Evolutionary conservation across 2,797 vertebrate genomes (phyloP).

Genomic region (Steatocranus sp.): DNA sequence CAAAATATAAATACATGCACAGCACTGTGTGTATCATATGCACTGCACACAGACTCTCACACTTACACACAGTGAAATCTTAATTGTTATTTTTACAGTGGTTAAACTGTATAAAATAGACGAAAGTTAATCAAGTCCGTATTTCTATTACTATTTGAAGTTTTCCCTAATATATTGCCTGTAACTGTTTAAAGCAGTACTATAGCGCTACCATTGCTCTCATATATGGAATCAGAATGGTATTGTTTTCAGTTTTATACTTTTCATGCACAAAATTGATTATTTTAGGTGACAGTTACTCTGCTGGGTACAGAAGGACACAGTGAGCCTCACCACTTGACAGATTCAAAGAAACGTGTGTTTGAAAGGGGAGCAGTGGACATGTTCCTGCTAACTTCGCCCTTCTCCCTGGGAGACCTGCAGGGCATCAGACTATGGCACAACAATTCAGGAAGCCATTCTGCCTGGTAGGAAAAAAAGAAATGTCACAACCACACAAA

Average conservation of each 20-base stretch:
- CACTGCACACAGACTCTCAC: neutral
- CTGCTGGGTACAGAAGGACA: conserved; percentile 81
- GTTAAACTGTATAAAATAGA: neutral
- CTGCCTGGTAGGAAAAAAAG: conserved; percentile 78
- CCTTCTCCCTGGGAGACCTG: conserved; percentile 85
- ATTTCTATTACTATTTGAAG: neutral
- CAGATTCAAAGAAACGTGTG: conserved; percentile 72
- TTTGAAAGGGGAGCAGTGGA: conserved; percentile 88
- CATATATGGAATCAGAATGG: neutral
- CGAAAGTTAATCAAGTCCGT: accelerated
- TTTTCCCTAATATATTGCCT: neutral
- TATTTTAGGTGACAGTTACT: conserved; percentile 82
- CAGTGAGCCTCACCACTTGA: conserved; percentile 87
- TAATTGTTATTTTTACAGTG: neutral
- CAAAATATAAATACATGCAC: neutral
- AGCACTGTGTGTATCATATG: neutral
- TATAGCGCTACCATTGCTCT: neutral
- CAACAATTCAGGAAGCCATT: conserved; percentile 84
- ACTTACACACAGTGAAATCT: neutral
- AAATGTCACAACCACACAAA: neutral
- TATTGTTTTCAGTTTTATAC: neutral
- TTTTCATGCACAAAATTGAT: neutral
- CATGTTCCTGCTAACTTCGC: conserved; percentile 83
- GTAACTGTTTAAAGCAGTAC: neutral
- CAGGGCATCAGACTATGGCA: conserved; percentile 87